Percentiles rank a stretch among this genome's conserved stretches.
phyloP scores from a whole-genome alignment of 2,113 vertebrate genomes.

The Falcunculus frontatus region DNA sequence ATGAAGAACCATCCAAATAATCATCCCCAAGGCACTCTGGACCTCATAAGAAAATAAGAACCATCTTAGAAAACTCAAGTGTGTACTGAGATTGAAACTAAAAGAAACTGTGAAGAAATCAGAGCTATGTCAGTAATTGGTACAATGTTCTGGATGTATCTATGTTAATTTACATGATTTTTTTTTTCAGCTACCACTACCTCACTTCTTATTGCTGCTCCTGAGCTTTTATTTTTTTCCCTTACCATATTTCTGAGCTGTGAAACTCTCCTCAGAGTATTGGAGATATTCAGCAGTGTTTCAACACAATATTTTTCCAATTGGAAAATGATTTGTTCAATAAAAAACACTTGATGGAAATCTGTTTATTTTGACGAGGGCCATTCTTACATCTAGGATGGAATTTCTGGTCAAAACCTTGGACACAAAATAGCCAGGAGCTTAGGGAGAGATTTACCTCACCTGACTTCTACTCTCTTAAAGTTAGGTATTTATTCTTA shows the following conservation, averaged over 20 bases:
- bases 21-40: not conserved
- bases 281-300: not conserved
- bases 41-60: not conserved
- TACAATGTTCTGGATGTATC: not conserved
- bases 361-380: not conserved
- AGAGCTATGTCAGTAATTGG: not conserved
- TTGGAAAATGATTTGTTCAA: not conserved
- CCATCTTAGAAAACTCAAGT: not conserved
- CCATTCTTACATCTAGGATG: not conserved
- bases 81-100: not conserved
- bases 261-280: not conserved
- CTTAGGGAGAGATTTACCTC: constrained; percentile 26
- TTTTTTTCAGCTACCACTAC: not conserved
- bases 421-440: not conserved
- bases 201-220: not conserved
- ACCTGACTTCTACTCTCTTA: constrained; percentile 22
- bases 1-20: not conserved
- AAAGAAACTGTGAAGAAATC: not conserved
- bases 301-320: not conserved
- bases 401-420: constrained; percentile 43
- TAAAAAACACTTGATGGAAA: not conserved
- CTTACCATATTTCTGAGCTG: not conserved
- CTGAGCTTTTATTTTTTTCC: not conserved
- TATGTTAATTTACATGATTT: not conserved
- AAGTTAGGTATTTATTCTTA: constrained; percentile 24